Evolutionary conservation across 2,113 vertebrate species (phyloP).

Genomic region (Silurus asotus): DNA sequence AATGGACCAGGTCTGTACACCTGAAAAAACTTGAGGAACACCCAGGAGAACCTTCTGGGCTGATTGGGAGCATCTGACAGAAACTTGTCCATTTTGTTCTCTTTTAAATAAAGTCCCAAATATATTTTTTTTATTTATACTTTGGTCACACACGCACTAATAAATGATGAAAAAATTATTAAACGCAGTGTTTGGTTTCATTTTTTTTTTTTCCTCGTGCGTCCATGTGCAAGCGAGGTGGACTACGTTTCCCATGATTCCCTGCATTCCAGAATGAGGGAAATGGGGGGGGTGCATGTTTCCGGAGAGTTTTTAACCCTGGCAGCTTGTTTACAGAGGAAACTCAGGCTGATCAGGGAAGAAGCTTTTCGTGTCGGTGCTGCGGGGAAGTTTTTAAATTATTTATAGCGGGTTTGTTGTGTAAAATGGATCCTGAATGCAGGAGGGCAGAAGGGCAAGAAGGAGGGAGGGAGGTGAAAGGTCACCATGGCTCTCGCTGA

Average conservation of each 20-base stretch:
- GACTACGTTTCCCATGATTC: constrained; percentile 46
- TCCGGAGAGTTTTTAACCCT: neutral
- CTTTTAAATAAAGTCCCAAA: no score
- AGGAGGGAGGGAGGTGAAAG: constrained; percentile 67
- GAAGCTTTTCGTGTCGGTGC: neutral
- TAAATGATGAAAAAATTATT: no score
- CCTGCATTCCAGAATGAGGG: neutral
- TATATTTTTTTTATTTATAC: no score
- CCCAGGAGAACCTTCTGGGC: neutral
- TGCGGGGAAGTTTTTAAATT: neutral
- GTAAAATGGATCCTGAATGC: neutral
- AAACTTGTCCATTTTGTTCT: neutral
- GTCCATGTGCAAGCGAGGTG: neutral
- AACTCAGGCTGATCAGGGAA: neutral
- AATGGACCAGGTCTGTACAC: neutral
- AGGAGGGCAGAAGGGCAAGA: constrained; percentile 45
- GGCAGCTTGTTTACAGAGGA: neutral
- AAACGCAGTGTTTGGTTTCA: no score
- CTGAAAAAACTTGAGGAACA: neutral
- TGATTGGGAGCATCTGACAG: neutral
- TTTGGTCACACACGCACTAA: no score
- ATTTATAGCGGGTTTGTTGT: neutral
- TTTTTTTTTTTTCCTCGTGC: neutral
- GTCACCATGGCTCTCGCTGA: constrained; percentile 65
- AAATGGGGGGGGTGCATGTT: neutral